Percentiles rank a stretch among this genome's conserved stretches.
These are phyloP conservation scores for Minunthozetes semirufus DNA, from an alignment of 2,888 invertebrate species.

Conservation along the genomic window DNA sequence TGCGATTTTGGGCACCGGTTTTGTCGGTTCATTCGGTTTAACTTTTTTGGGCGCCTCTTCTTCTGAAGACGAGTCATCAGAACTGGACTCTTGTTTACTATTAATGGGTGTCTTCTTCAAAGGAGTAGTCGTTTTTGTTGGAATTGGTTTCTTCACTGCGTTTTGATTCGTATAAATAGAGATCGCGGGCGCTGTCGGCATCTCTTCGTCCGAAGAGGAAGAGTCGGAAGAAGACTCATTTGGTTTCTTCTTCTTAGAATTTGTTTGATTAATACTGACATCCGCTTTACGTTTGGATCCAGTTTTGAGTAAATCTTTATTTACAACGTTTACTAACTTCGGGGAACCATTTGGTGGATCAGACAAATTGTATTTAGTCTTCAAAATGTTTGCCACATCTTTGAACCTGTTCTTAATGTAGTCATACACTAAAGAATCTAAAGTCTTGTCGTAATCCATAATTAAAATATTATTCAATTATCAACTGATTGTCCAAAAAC, in stretches of 20 bases:
- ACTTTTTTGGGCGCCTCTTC: not conserved
- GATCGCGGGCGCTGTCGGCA: not conserved
- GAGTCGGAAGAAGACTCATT: conserved; percentile 2
- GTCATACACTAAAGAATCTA: conserved; percentile 10
- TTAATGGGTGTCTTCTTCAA: not conserved
- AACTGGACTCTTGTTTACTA: conserved; percentile 21
- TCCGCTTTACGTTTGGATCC: not conserved
- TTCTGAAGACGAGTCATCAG: conserved; percentile 15
- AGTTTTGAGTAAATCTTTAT: not conserved
- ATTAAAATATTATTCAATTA: not conserved
- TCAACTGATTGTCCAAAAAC: not conserved
- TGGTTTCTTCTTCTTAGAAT: not conserved
- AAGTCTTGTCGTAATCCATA: not conserved
- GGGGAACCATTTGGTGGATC: conserved; percentile 16
- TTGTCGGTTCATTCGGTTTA: not conserved
- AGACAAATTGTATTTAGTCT: not conserved
- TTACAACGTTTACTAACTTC: not conserved
- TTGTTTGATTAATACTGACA: not conserved
- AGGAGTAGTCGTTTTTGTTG: not conserved
- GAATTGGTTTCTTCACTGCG: not conserved
- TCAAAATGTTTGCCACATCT: conserved; percentile 1
- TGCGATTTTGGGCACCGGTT: conserved; percentile 22
- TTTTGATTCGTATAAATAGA: not conserved
- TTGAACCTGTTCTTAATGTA: conserved; percentile 9
- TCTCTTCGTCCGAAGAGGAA: not conserved